Evolutionary conservation across 2,888 invertebrate species (phyloP).

Genomic region (Leucozona laternaria): DNA sequence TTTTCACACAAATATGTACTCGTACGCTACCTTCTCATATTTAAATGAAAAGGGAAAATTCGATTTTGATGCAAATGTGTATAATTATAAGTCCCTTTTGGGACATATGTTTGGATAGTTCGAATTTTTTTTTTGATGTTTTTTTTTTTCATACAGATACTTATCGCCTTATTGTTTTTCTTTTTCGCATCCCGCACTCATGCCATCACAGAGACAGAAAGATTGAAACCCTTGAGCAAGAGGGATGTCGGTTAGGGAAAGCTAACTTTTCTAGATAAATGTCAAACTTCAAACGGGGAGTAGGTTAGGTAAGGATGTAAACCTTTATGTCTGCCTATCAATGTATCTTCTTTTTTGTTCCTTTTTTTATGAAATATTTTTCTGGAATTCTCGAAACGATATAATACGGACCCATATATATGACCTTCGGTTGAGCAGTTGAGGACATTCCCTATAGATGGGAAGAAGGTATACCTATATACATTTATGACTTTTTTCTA

Average conservation of each 20-base stretch:
- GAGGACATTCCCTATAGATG: conserved; percentile 48
- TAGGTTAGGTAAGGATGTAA: conserved; percentile 10
- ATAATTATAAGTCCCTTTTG: conserved; percentile 66
- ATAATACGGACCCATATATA: conserved; percentile 57
- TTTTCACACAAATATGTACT: not conserved
- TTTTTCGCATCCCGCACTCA: conserved; percentile 5
- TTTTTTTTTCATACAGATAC: conserved; percentile 22
- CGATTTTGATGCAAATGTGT: conserved; percentile 74
- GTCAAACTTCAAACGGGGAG: conserved; percentile 65
- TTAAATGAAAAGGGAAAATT: conserved; percentile 65
- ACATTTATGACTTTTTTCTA: conserved; percentile 26
- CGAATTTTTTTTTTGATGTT: not conserved
- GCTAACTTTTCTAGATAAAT: conserved; percentile 68
- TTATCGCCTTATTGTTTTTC: conserved; percentile 53
- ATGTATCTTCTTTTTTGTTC: not conserved
- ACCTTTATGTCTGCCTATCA: conserved; percentile 9
- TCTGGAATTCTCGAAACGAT: conserved; percentile 34
- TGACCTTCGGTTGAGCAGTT: conserved; percentile 66
- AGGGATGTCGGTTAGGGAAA: conserved; percentile 18
- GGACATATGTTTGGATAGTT: conserved; percentile 66
- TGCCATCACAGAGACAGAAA: conserved; percentile 13
- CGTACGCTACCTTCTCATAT: too few species aligned
- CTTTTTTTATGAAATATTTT: conserved; percentile 58
- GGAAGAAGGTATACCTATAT: conserved; percentile 37
- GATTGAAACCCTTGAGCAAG: not conserved